Conservation (phyloP, 2,113 vertebrate genomes). For the Maccullochella peelii region DNA sequence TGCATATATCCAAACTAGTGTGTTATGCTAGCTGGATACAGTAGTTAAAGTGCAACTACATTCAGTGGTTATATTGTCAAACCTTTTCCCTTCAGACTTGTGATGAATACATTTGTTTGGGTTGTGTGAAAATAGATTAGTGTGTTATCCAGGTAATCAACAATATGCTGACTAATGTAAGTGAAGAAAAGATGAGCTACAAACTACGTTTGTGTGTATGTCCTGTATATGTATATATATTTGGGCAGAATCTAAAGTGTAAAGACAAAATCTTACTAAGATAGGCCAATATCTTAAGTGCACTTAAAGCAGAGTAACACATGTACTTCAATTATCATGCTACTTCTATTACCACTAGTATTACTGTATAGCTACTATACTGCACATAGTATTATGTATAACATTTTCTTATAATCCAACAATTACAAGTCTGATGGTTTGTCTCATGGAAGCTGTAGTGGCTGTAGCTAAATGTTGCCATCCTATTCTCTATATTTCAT, state of each 20-base stretch:
- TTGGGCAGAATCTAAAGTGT: background rate
- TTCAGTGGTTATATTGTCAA: conserved; percentile 42
- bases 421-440: background rate
- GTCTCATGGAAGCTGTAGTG: background rate
- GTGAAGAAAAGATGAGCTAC: background rate
- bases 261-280: background rate
- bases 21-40: conserved; percentile 51
- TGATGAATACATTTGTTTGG: conserved; percentile 39
- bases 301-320: no score
- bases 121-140: conserved; percentile 22
- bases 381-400: background rate
- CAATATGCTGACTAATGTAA: conserved; percentile 27
- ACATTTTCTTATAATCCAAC: background rate
- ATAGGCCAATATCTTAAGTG: background rate
- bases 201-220: background rate
- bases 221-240: background rate
- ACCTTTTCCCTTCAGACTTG: conserved; percentile 26
- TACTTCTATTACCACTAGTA: background rate
- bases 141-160: conserved; percentile 26
- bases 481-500: background rate
- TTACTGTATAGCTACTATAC: background rate
- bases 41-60: conserved; percentile 40
- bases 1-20: conserved; percentile 61
- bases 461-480: background rate
- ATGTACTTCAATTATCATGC: background rate